Base-by-base conservation (phyloP, 2,797 vertebrate species). In the Girardinus metallicus region DNA sequence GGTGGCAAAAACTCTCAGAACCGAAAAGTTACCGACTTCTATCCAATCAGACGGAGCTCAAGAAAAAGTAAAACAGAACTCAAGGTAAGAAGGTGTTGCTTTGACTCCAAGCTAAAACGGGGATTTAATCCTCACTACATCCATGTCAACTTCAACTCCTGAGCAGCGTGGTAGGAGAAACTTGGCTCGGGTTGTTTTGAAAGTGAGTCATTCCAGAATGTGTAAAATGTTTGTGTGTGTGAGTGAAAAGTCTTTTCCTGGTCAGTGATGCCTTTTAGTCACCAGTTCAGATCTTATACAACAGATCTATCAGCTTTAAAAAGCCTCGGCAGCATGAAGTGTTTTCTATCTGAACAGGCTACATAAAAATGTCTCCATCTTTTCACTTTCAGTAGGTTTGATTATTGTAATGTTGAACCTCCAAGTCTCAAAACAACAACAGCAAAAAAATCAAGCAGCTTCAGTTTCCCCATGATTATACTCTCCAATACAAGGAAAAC, bases 11-110 rank as follows among this genome's bases (percentile, higher is more conserved):
- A 94, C 6, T 95, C 94, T 16, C 97, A 96, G 78, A 99, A 98
- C 88, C 93, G 96, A 51, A 99, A 99, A 83, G 96, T 99, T 77
- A 99, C 99, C 0, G 99, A 99, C 85, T 99, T 97, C 92, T 99
- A 94, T 88, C 98, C 98, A 1, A 97, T 99, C 66, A 95, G 98
- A 86, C 96, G 98, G 92, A 99, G 99, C 90, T 97, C 96, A 39
- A 95, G 98, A 77, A 99, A 98, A 94, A 98, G 97, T 90, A 97
- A 98, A 94, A 96, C 96, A 0, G 98, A 97, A 86, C 84, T 99
- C 9, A 96, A 99, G 97, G 98, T 99, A 83, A 85, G 79, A 47
- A 7, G 4, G 29, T 46, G 23, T 2, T 3, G 12, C 21, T 71
- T 62, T 39, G 72, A 11, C 62, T 41, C 29, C 43, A 36, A 46